Evolutionary conservation across 2,113 vertebrate species (phyloP), one percentile per base, ranked within the genome.

Genomic region (Rhinopithecus roxellana): DNA sequence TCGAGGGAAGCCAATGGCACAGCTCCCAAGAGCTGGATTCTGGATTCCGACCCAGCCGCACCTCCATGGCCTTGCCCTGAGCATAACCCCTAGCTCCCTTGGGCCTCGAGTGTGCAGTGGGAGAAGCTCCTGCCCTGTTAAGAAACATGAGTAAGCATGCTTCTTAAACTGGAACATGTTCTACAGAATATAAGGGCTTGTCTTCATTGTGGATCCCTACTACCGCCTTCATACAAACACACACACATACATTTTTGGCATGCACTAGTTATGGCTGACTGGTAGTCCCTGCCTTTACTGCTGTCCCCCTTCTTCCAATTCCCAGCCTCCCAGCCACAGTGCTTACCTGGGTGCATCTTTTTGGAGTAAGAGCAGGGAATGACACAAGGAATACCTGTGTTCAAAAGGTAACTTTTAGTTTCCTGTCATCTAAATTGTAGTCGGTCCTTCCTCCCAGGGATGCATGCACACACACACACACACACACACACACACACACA

Each of bases 341-440:
- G 43, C 90, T 96, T 77, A 95, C 90, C 93, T 91, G 88, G 74
- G 16, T 97, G 1, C 95, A 95, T 96, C 50, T 87, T 77, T 72
- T 17, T 20, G 3, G 0, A 35, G 48, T 25, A 52, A 77, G 30
- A 22, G 3, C 93, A 57, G 55, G 14, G 43, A 57, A 61, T 9
- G 84, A 90, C 57, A 11, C 18, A 32, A 64, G 32, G 45, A 79
- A 82, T 22, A 89, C 94, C 93, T 97, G 72, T n/a, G 18, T 55
- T 78, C 40, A 87, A 87, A 13, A 72, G 81, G 40, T 30, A 52
- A 20, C 38, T 74, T 87, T 96, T 69, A 90, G 78, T 90, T 90
- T 59, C 25, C 18, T 59, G n/a, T 57, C 17, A 75, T 77, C 55
- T 69, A 40, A 87, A 52, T 69, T 30, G 70, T 25, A 23, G 0